Conservation (phyloP, 2,888 invertebrate genomes). For the Loripinus fragilis region DNA sequence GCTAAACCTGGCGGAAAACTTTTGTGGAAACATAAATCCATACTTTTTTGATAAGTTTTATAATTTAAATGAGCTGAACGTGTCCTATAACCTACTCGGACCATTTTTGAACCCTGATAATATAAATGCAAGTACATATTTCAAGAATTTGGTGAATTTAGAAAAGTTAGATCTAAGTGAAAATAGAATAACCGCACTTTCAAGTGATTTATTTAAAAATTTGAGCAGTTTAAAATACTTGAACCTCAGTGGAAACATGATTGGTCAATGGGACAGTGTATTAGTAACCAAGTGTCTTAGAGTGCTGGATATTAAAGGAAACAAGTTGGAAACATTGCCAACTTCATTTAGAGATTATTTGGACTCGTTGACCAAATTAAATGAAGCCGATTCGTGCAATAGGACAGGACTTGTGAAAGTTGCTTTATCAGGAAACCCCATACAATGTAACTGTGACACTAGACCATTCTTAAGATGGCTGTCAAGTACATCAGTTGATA, state of each 20-base stretch:
- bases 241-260: constrained; percentile 21
- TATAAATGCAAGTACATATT: neutral
- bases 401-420: constrained; percentile 8
- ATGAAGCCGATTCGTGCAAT: neutral
- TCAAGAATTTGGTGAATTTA: constrained; percentile 22
- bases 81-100: constrained; percentile 38
- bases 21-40: constrained; percentile 16
- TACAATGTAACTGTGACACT: constrained; percentile 44
- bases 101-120: neutral
- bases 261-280: constrained; percentile 17
- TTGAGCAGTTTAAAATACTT: constrained; percentile 20
- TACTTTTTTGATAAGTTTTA: constrained; percentile 38
- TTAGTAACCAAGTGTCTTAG: constrained; percentile 7
- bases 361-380: neutral
- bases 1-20: constrained; percentile 50
- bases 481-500: neutral
- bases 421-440: constrained; percentile 32
- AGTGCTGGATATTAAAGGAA: constrained; percentile 13
- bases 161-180: constrained; percentile 28
- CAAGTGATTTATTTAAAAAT: constrained; percentile 16
- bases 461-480: constrained; percentile 52
- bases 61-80: constrained; percentile 31
- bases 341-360: constrained; percentile 7
- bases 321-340: constrained; percentile 26
- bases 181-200: constrained; percentile 23